Percentiles rank a stretch among this genome's conserved stretches.
Conservation (phyloP, 2,113 vertebrate genomes). For the Gadus chalcogrammus region DNA sequence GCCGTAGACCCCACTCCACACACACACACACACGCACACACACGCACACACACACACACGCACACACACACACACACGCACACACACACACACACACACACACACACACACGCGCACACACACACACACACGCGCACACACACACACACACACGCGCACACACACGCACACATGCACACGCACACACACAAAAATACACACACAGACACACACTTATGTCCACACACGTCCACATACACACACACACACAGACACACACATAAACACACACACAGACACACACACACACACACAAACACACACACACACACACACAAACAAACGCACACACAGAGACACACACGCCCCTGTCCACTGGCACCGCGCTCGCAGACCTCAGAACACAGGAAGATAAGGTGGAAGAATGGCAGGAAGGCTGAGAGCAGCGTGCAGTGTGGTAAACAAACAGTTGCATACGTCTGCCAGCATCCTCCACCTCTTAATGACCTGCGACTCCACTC, state of each 20-base stretch:
- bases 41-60: conserved; percentile 4
- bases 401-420: conserved; percentile 79
- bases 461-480: conserved; percentile 65
- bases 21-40: conserved; percentile 52
- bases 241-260: too few relatives aligned
- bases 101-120: too few relatives aligned
- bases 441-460: conserved; percentile 75
- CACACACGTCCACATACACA: too few relatives aligned
- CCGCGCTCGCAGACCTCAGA: conserved; percentile 60
- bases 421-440: conserved; percentile 66
- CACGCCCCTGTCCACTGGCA: conserved; percentile 48
- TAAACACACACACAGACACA: not conserved
- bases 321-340: not conserved
- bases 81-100: too few relatives aligned
- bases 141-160: too few relatives aligned
- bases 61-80: not conserved
- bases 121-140: too few relatives aligned
- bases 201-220: too few relatives aligned
- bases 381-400: conserved; percentile 62
- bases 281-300: not conserved
- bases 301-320: not conserved
- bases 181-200: too few relatives aligned
- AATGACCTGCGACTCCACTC: conserved; percentile 62
- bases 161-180: too few relatives aligned
- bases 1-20: conserved; percentile 44